These are phyloP conservation scores for Coenonympha glycerion DNA, from an alignment of 2,888 invertebrate genomes.

Conservation along the genomic window DNA sequence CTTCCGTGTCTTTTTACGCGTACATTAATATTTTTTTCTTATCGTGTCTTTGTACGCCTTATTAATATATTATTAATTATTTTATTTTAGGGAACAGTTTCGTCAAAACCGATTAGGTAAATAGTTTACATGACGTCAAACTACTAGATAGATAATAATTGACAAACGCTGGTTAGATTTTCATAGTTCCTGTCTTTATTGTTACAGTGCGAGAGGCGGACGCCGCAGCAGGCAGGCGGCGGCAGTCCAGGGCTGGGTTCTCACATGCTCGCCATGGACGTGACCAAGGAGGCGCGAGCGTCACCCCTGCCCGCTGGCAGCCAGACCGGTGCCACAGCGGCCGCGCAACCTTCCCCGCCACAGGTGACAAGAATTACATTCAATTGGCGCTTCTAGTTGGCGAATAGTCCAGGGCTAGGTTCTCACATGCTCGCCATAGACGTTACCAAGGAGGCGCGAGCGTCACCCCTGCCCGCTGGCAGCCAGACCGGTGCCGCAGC, in stretches of 20 bases:
- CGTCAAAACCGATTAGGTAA: no score
- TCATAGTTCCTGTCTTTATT: no score
- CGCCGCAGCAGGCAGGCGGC: slow-evolving; percentile 66
- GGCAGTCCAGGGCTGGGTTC: slow-evolving; percentile 60
- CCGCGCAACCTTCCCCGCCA: slow-evolving; percentile 51
- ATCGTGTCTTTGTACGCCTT: no score
- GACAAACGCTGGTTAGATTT: no score
- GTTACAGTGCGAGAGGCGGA: slow-evolving; percentile 68
- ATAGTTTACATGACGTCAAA: no score
- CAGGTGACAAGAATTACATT: no score
- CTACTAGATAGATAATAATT: no score
- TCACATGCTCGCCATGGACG: slow-evolving; percentile 89
- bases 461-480: slow-evolving; percentile 59
- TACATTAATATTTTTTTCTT: no score
- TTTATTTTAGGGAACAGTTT: no score
- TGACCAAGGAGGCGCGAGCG: slow-evolving; percentile 81
- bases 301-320: slow-evolving; percentile 60
- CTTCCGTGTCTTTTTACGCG: no score
- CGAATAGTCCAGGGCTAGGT: slow-evolving; percentile 59
- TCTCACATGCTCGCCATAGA: slow-evolving; percentile 87
- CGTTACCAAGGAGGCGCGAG: slow-evolving; percentile 83
- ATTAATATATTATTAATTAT: no score
- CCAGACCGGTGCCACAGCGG: slow-evolving; percentile 43
- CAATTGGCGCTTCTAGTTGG: no score
- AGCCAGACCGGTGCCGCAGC: slow-evolving; percentile 46